Evolutionary conservation across 2,797 vertebrate species (phyloP), one percentile per base, ranked within the genome.

Genomic region (Eremophila alpestris): DNA sequence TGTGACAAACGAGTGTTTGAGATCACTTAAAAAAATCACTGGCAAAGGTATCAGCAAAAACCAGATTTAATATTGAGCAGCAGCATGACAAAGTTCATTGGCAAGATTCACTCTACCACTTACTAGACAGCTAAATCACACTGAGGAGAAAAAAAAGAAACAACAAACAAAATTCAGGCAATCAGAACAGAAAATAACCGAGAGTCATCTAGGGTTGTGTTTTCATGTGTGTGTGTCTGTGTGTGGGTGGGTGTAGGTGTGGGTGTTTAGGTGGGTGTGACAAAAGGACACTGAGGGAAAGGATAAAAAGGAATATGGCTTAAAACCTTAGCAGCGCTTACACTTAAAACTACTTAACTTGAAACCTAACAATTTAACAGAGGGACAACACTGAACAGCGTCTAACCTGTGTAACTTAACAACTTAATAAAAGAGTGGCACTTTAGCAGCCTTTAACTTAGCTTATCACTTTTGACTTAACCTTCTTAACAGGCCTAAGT

Each of bases 1-100:
- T 16, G 40, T 45, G 16, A 40, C 0, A 0, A 60, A 46, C 1
- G 0, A n/a, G 13, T n/a, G 23, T 54, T 38, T 68, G 48, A 54
- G 62, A 48, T 52, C 29, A 19, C 46, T 76, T n/a, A 2, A 45
- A 58, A 84, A 84, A 38, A 68, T 46, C 46, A 60, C 71, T 9
- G 2, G 7, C 40, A 46, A 60, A 16, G 13, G 16, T 68, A 30
- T 40, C 19, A 40, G 29, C 23, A 46, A 60, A 46, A 52, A 16
- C 0, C n/a, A 59, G 24, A 40, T 60, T 60, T 60, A 40, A 54
- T 77, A 40, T 21, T n/a, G 20, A 85, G 23, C 2, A 3, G 19
- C 63, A 46, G 23, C 30, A 16, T 0, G 0, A 24, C 34, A 11
- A 24, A 54, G 17, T n/a, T 64, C 9, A 6, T n/a, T n/a, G 54